Percentiles rank a stretch among this genome's conserved stretches.
Conservation (phyloP, 2,113 vertebrate genomes). For the Terrapene triunguis region DNA sequence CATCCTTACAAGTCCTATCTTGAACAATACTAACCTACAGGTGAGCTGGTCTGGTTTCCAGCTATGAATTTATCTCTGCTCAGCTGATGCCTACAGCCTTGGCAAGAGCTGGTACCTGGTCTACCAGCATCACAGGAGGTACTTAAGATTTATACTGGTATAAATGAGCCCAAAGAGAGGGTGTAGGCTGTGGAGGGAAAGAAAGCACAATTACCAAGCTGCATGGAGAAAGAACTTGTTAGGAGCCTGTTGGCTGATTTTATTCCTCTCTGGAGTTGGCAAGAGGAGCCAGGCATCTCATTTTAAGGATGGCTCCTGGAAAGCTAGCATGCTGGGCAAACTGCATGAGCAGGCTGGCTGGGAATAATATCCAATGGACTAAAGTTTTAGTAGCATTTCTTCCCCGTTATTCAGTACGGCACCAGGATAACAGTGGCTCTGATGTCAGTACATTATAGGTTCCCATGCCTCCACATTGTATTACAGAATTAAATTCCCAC, state of each 20-base stretch:
- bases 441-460: background rate
- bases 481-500: accelerated
- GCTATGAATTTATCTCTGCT: background rate
- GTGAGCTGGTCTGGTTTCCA: background rate
- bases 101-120: background rate
- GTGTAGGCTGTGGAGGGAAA: background rate
- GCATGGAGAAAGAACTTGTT: background rate
- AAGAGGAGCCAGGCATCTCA: background rate
- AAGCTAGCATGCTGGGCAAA: background rate
- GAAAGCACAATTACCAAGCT: background rate
- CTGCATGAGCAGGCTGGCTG: background rate
- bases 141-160: background rate
- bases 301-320: background rate
- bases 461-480: background rate
- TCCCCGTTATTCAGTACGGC: background rate
- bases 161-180: background rate
- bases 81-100: background rate
- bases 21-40: background rate
- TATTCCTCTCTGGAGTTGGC: accelerated
- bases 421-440: too few species aligned
- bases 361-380: background rate
- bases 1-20: background rate
- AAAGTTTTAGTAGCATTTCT: background rate
- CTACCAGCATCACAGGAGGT: background rate
- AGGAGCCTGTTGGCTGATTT: background rate